Conservation (phyloP, 2,888 invertebrate genomes). For the Metopia argyrocephala region DNA sequence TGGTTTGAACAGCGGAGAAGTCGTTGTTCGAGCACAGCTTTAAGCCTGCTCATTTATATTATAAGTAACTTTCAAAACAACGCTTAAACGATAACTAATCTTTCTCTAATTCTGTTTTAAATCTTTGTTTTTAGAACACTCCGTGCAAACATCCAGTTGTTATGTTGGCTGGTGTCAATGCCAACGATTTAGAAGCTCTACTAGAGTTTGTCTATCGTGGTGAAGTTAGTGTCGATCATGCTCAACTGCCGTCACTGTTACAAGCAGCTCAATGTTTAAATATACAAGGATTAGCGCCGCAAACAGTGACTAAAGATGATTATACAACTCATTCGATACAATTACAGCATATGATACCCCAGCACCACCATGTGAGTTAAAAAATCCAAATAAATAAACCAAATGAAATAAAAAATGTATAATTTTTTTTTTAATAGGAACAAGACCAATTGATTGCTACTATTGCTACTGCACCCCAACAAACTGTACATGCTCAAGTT, state of each 20-base stretch:
- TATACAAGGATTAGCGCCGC: constrained; percentile 82
- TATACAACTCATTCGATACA: constrained; percentile 78
- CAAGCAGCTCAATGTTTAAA: constrained; percentile 83
- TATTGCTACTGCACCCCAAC: constrained; percentile 77
- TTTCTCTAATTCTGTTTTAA: not conserved
- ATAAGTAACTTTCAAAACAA: too few species aligned
- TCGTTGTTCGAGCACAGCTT: too few species aligned
- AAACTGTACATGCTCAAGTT: constrained; percentile 78
- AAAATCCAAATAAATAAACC: not conserved
- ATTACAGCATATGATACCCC: constrained; percentile 78
- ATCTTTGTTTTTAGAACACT: constrained; percentile 79
- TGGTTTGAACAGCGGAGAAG: too few species aligned
- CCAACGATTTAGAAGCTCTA: constrained; percentile 82
- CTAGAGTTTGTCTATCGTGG: constrained; percentile 83
- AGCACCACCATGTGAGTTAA: constrained; percentile 76
- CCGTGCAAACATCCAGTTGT: constrained; percentile 83
- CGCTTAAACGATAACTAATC: too few species aligned
- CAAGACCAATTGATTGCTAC: constrained; percentile 78
- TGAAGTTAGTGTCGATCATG: constrained; percentile 83
- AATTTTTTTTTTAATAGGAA: constrained; percentile 65
- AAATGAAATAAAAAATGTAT: constrained; percentile 1
- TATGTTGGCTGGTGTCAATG: constrained; percentile 83
- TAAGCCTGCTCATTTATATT: too few species aligned
- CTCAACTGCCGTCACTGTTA: constrained; percentile 81
- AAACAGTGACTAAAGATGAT: constrained; percentile 79